A percentile compares a stretch with the other conserved stretches of the same genome.
These are phyloP conservation scores for Bellardia bayeri DNA, from an alignment of 2,888 invertebrate genomes.

Conservation along the genomic window DNA sequence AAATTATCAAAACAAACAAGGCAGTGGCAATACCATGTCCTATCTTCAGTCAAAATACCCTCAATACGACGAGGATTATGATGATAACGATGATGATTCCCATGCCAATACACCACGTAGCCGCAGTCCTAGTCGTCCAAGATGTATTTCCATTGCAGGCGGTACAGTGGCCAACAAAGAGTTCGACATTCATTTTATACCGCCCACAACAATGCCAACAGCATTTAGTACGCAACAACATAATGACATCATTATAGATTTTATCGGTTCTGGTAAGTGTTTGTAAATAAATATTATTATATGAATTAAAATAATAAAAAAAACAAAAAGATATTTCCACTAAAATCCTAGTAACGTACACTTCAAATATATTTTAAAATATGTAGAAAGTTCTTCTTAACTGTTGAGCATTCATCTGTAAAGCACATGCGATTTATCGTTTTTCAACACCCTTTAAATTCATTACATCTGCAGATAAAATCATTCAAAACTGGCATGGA, in stretches of 20 bases:
- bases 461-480: too few species aligned
- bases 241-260: slow-evolving; percentile 87
- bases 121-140: slow-evolving; percentile 73
- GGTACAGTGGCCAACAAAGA: slow-evolving; percentile 75
- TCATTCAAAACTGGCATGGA: too few species aligned
- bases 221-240: slow-evolving; percentile 84
- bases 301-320: too few species aligned
- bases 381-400: too few species aligned
- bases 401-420: too few species aligned
- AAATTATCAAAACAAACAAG: slow-evolving; percentile 66
- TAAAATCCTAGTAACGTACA: too few species aligned
- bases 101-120: slow-evolving; percentile 66
- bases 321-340: too few species aligned
- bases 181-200: slow-evolving; percentile 79
- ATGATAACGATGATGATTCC: slow-evolving; percentile 72
- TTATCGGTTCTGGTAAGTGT: slow-evolving; percentile 87
- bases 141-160: slow-evolving; percentile 69
- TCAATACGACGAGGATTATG: slow-evolving; percentile 72
- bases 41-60: slow-evolving; percentile 74
- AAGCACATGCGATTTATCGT: too few species aligned
- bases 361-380: too few species aligned
- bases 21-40: slow-evolving; percentile 61
- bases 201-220: slow-evolving; percentile 80
- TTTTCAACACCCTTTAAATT: too few species aligned
- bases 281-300: background rate